phyloP scores from a whole-genome alignment of 2,797 vertebrate species.

The Urosaurus nigricauda region DNA sequence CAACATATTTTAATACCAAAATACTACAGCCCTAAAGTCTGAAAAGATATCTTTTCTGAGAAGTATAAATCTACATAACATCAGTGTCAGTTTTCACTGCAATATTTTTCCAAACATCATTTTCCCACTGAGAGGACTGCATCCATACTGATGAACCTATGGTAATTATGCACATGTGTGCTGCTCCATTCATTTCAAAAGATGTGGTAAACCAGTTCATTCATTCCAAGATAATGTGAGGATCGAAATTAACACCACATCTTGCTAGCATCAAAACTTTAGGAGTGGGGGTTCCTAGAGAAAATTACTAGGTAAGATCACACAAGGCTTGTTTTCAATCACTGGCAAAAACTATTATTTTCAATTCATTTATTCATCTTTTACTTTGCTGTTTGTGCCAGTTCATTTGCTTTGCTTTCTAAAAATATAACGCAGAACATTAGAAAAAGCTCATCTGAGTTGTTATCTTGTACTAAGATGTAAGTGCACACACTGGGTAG shows the following conservation, averaged over 20 bases:
- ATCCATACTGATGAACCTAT: background rate
- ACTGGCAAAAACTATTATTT: background rate
- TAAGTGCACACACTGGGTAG: background rate
- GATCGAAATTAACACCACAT: background rate
- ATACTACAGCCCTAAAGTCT: background rate
- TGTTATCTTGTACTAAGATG: background rate
- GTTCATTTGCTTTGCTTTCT: slow-evolving; percentile 4
- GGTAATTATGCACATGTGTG: background rate
- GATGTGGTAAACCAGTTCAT: background rate
- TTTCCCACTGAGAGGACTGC: background rate
- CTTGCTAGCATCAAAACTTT: background rate
- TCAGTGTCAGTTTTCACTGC: background rate
- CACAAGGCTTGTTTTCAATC: background rate
- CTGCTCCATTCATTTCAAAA: background rate
- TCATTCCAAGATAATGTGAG: background rate
- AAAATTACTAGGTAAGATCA: background rate
- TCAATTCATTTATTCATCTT: background rate
- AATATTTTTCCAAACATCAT: background rate
- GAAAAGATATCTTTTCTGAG: background rate
- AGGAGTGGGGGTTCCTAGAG: background rate
- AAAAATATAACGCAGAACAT: slow-evolving; percentile 3
- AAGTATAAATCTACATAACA: background rate
- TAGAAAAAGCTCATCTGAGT: background rate
- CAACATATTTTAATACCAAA: background rate
- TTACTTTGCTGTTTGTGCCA: background rate